phyloP scores from a whole-genome alignment of 1,140 invertebrate species.

The Chymomyza costata region DNA sequence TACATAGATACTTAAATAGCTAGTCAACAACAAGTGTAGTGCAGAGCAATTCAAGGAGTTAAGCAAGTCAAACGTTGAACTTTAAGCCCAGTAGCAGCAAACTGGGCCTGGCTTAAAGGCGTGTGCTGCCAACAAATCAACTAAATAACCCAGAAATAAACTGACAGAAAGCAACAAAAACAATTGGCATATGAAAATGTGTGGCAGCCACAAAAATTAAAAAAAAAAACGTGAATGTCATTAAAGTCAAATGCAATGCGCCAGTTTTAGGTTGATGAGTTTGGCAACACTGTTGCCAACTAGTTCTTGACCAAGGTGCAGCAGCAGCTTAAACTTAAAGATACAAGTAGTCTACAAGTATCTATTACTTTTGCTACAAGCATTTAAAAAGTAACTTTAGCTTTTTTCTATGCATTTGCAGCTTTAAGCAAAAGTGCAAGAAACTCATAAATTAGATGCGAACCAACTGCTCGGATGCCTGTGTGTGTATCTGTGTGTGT shows the following conservation, averaged over 20 bases:
- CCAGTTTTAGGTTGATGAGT: slow-evolving; percentile 64
- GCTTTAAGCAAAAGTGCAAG: slow-evolving; percentile 46
- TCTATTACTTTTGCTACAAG: too few species aligned
- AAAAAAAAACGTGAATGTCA: slow-evolving; percentile 46
- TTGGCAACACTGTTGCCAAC: slow-evolving; percentile 19
- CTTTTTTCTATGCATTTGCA: slow-evolving; percentile 14
- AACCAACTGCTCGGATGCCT: slow-evolving; percentile 8
- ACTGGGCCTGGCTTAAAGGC: slow-evolving; percentile 23
- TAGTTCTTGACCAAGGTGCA: slow-evolving; percentile 56
- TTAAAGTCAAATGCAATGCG: slow-evolving; percentile 49
- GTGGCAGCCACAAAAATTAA: slow-evolving; percentile 4
- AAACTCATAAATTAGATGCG: slow-evolving; percentile 62
- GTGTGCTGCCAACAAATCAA: slow-evolving; percentile 33
- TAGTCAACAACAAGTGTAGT: too few species aligned
- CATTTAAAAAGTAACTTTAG: too few species aligned
- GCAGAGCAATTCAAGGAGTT: slow-evolving; percentile 19
- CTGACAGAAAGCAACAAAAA: slow-evolving; percentile 8
- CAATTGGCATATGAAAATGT: too few species aligned
- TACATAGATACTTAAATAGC: too few species aligned
- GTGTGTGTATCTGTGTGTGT: too few species aligned
- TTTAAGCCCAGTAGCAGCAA: slow-evolving; percentile 36
- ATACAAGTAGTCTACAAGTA: too few species aligned
- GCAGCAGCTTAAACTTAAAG: slow-evolving; percentile 60
- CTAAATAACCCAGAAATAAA: too few species aligned
- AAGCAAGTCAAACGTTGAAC: too few species aligned